Evolutionary conservation across 2,113 vertebrate species (phyloP).

Genomic region (Arothron firmamentum): DNA sequence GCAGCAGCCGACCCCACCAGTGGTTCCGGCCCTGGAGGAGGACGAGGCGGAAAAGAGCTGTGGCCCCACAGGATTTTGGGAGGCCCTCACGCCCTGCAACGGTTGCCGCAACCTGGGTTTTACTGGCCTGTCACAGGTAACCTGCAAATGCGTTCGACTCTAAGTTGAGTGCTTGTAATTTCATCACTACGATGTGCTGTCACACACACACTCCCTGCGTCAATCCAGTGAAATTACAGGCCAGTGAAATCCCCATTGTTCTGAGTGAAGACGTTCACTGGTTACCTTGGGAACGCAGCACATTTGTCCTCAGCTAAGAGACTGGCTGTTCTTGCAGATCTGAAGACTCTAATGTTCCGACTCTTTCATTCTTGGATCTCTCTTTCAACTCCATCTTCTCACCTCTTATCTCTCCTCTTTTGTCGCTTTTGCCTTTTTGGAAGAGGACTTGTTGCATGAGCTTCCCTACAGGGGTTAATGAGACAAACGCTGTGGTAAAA

Average conservation of each 20-base stretch:
- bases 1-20: slow-evolving; percentile 80
- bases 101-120: slow-evolving; percentile 93
- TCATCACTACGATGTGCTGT: neutral
- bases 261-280: slow-evolving; percentile 40
- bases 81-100: slow-evolving; percentile 91
- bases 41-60: slow-evolving; percentile 84
- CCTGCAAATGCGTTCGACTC: neutral
- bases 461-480: neutral
- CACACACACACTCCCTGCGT: slow-evolving; percentile 7
- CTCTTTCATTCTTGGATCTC: neutral
- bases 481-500: neutral
- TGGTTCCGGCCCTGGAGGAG: slow-evolving; percentile 79
- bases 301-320: slow-evolving; percentile 34
- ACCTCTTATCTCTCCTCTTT: neutral
- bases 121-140: slow-evolving; percentile 85
- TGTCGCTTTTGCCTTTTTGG: neutral
- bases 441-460: slow-evolving; percentile 2
- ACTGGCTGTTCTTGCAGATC: slow-evolving; percentile 24
- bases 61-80: slow-evolving; percentile 91
- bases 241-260: slow-evolving; percentile 36
- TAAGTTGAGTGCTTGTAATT: neutral
- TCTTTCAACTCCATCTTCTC: slow-evolving; percentile 1
- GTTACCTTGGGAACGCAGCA: slow-evolving; percentile 69
- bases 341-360: slow-evolving; percentile 9
- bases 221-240: slow-evolving; percentile 40